A percentile compares a stretch with the other conserved stretches of the same genome.
Evolutionary conservation across 2,113 vertebrate species (phyloP).

Genomic region (Dicaeum eximium): DNA sequence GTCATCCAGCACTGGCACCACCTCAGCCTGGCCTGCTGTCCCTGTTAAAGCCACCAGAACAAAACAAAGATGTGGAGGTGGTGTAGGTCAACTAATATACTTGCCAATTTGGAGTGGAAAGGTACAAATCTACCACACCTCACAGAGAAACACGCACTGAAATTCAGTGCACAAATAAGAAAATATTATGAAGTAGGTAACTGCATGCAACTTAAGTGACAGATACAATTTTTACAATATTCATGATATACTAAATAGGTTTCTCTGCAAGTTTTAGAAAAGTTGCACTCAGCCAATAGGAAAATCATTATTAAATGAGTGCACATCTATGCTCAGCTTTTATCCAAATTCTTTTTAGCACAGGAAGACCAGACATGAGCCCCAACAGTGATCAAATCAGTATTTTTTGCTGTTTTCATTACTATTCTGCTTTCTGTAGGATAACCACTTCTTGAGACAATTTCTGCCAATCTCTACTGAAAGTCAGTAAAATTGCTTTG

Average conservation of each 20-base stretch:
- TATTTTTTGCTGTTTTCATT: not conserved
- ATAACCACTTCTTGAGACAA: not conserved
- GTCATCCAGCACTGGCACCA: not conserved
- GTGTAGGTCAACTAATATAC: not conserved
- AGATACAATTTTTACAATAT: not conserved
- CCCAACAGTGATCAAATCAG: fast-evolving
- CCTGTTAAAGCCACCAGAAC: not conserved
- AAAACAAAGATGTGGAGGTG: not conserved
- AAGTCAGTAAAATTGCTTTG: not conserved
- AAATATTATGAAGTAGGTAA: not conserved
- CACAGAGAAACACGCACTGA: not conserved
- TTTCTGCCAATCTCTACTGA: not conserved
- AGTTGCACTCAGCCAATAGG: not conserved
- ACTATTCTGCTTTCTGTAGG: not conserved
- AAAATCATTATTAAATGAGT: not conserved
- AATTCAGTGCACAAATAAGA: not conserved
- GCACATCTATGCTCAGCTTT: not conserved
- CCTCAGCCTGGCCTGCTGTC: not conserved
- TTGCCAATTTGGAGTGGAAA: not conserved
- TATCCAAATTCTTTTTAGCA: not conserved
- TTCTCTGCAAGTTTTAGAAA: not conserved
- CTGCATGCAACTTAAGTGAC: not conserved
- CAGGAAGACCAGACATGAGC: not conserved
- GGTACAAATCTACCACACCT: not conserved
- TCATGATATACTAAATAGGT: not conserved